These are phyloP conservation scores for Aphelinus certus DNA, from an alignment of 1,140 invertebrate species.

Conservation along the genomic window DNA sequence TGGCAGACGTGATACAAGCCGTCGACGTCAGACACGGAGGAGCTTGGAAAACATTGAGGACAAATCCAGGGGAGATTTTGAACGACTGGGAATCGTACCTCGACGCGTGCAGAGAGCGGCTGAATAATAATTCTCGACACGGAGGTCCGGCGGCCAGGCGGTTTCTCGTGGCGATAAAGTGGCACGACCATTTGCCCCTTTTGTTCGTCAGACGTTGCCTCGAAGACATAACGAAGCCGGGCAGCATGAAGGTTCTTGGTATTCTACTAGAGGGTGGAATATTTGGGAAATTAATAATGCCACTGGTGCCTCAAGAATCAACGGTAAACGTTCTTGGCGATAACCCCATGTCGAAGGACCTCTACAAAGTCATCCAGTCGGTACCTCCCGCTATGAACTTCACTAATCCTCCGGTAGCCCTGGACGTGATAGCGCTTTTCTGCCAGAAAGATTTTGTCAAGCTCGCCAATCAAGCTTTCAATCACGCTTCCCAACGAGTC, in stretches of 20 bases:
- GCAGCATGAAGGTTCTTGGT: neutral
- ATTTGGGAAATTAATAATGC: neutral
- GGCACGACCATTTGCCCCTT: neutral
- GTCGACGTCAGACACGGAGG: no score
- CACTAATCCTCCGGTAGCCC: conserved; percentile 4
- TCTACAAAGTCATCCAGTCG: neutral
- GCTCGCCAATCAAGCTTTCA: neutral
- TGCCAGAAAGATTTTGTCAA: neutral
- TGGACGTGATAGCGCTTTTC: neutral
- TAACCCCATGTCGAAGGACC: neutral
- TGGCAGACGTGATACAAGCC: no score
- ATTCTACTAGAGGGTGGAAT: conserved; percentile 6
- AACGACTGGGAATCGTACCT: neutral
- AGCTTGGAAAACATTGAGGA: no score
- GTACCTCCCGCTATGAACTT: neutral
- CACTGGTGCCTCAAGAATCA: neutral
- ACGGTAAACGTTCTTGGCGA: neutral
- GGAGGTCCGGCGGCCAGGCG: neutral
- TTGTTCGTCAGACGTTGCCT: neutral
- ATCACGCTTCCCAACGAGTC: neutral
- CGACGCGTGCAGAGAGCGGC: neutral
- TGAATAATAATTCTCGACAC: neutral
- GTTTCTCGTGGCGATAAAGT: neutral
- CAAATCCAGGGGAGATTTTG: no score
- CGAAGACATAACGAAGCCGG: neutral